Conservation (phyloP, 2,888 invertebrate genomes). For the Cosmia trapezina region DNA sequence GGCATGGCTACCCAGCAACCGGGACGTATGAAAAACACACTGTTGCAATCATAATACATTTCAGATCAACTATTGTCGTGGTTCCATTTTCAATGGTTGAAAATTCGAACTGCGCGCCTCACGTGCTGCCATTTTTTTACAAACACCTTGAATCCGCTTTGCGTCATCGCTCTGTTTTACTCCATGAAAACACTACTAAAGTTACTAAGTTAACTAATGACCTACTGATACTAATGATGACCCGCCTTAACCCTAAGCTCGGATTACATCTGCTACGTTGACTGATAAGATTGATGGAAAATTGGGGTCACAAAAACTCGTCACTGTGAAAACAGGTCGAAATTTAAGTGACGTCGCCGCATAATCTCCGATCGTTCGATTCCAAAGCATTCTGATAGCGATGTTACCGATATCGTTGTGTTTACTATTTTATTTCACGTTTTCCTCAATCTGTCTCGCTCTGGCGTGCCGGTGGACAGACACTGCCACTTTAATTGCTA, state of each 20-base stretch:
- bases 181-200: conserved; percentile 5
- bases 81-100: conserved; percentile 47
- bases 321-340: conserved; percentile 47
- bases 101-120: conserved; percentile 46
- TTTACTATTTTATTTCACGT: conserved; percentile 83
- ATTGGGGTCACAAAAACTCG: conserved; percentile 42
- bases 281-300: conserved; percentile 25
- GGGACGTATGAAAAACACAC: background rate
- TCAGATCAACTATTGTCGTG: conserved; percentile 7
- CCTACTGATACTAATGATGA: conserved; percentile 7
- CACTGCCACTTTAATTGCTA: conserved; percentile 71
- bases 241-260: conserved; percentile 13
- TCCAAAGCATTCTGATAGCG: conserved; percentile 68
- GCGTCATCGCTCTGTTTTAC: conserved; percentile 46
- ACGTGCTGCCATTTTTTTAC: conserved; percentile 56
- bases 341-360: conserved; percentile 56
- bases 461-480: conserved; percentile 64
- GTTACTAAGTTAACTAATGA: conserved; percentile 11
- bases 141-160: conserved; percentile 52
- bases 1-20: no score
- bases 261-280: conserved; percentile 19
- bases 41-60: conserved; percentile 14
- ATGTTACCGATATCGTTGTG: conserved; percentile 72
- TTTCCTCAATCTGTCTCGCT: conserved; percentile 86
- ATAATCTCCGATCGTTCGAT: conserved; percentile 66